Conservation (phyloP, 2,888 invertebrate genomes). For the Cheilosia impressa region DNA sequence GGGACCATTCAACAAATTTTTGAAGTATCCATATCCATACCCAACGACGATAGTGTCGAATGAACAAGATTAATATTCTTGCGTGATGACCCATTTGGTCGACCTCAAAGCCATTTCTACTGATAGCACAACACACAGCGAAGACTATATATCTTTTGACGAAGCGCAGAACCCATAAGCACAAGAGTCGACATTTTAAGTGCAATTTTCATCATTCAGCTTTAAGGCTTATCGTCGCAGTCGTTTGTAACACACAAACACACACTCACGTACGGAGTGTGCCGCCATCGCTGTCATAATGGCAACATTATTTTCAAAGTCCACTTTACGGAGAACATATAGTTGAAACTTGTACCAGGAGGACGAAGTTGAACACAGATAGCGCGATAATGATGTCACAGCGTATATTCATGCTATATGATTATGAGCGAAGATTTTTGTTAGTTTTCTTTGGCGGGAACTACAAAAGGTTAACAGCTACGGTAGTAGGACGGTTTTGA, state of each 20-base stretch:
- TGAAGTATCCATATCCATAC: not conserved
- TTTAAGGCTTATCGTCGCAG: conserved; percentile 22
- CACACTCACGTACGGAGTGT: not conserved
- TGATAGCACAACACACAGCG: conserved; percentile 18
- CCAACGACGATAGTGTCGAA: not conserved
- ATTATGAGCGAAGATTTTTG: too few relatives aligned
- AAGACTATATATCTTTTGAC: conserved; percentile 2
- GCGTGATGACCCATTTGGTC: conserved; percentile 34
- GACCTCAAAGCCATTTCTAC: conserved; percentile 32
- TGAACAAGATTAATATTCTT: conserved; percentile 20
- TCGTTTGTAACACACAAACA: conserved; percentile 10
- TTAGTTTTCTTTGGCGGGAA: too few relatives aligned
- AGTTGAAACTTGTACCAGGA: not conserved
- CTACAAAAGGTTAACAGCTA: not conserved
- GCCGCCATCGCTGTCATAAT: conserved; percentile 15
- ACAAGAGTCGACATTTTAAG: conserved; percentile 16
- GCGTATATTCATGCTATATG: too few relatives aligned
- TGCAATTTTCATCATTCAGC: conserved; percentile 34
- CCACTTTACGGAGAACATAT: conserved; percentile 17
- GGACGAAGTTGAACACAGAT: too few relatives aligned
- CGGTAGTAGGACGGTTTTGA: conserved; percentile 8
- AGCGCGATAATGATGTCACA: too few relatives aligned
- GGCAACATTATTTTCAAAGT: conserved; percentile 28
- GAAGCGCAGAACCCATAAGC: conserved; percentile 1
- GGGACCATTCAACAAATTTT: too few relatives aligned